Base-by-base conservation (phyloP, 2,888 invertebrate genomes). In the Drosophila aldrichi region DNA sequence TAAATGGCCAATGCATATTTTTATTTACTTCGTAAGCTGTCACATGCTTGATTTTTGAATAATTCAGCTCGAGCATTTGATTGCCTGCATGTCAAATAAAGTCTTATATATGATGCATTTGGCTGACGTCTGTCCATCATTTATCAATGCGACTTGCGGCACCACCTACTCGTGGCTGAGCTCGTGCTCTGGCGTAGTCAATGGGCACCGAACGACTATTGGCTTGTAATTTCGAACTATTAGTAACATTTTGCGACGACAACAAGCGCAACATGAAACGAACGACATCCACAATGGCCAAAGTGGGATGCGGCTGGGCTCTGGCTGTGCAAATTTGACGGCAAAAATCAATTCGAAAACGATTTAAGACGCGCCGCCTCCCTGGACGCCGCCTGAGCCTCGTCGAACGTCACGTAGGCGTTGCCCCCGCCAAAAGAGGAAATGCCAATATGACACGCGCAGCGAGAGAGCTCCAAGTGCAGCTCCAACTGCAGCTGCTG, bases 381-480 rank as follows among this genome's bases (percentile, higher is more conserved):
- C 43, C 46, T 41, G 29, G 32, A 44, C 20, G 5, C 36, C 38
- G n/a, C 16, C 16, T 8, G 57, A 22, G 25, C 22, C 56, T 44
- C 32, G n/a, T n/a, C 48, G 55, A 34, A 20, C 55, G 68, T 44
- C 68, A 66, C 84, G 89, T 86, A 81, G 87, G 84, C 89, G 89
- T 84, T 66, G 82, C 71, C 89, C 71, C 89, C 69, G 77, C 82
- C 64, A 79, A 67, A 76, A 77, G 71, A 84, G 88, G 88, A 87
- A 89, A 88, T 79, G 88, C 86, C 88, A 87, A 87, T 85, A 82
- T 82, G 86, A 88, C 88, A 83, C 88, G 87, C 90, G 77, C 89
- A 77, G 77, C 76, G 69, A 69, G 73, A 48, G 71, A 20, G 41
- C 48, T 18, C 5, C 32, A 44, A 70, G 56, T 48, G 46, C 38